These are phyloP conservation scores for Orientallactaga bullata DNA, from an alignment of 2,113 vertebrate species.

Conservation along the genomic window DNA sequence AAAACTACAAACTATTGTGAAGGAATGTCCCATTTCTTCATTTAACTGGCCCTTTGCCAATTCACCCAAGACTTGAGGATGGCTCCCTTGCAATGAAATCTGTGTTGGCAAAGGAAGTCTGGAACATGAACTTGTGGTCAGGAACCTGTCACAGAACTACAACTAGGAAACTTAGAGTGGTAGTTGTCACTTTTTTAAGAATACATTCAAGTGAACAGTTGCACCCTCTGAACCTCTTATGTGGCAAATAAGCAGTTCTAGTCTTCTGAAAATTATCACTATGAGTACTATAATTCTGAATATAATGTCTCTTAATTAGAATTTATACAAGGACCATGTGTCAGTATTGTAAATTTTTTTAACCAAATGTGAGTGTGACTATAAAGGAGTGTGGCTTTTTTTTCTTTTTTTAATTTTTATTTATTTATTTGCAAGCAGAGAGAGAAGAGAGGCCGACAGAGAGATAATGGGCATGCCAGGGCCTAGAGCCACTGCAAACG, in stretches of 20 bases:
- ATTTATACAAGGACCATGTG: constrained; percentile 71
- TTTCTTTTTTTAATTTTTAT: background rate
- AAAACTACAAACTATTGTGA: constrained; percentile 91
- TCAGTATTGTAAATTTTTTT: constrained; percentile 64
- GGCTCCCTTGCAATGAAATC: constrained; percentile 65
- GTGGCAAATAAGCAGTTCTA: constrained; percentile 72
- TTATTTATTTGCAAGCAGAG: too few species aligned
- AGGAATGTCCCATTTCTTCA: constrained; percentile 91
- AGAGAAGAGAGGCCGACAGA: too few species aligned
- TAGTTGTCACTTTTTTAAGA: constrained; percentile 77
- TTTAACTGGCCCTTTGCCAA: constrained; percentile 91
- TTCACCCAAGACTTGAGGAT: constrained; percentile 85
- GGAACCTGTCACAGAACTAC: constrained; percentile 62
- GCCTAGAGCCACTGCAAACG: too few species aligned
- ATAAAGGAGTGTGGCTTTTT: constrained; percentile 62
- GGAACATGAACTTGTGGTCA: constrained; percentile 55
- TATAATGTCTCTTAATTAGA: constrained; percentile 76
- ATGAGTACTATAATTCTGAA: constrained; percentile 80
- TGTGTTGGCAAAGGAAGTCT: constrained; percentile 69
- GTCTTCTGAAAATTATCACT: constrained; percentile 70
- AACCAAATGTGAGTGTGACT: constrained; percentile 72
- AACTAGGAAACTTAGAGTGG: constrained; percentile 68
- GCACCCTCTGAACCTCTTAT: background rate
- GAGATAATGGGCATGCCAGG: too few species aligned
- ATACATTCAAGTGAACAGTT: constrained; percentile 80